A percentile compares a stretch with the other conserved stretches of the same genome.
Evolutionary conservation across 1,140 invertebrate genomes (phyloP).

Genomic region (Drosophila equinoxialis): DNA sequence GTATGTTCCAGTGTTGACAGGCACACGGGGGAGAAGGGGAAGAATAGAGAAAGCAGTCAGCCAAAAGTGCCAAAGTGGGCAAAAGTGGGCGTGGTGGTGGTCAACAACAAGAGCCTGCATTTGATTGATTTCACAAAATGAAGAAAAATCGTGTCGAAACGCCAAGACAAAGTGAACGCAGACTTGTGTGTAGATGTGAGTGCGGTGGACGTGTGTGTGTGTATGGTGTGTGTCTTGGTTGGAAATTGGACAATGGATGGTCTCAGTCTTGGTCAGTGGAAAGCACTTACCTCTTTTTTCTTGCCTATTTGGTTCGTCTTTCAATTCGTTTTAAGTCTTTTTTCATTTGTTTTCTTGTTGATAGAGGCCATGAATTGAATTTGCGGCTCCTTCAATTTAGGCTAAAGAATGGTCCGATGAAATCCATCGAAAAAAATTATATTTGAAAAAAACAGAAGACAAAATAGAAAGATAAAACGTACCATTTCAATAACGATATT

Average conservation of each 20-base stretch:
- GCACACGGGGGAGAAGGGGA: constrained; percentile 5
- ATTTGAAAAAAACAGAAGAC: neutral
- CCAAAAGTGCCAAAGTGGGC: constrained; percentile 19
- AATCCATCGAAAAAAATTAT: constrained; percentile 23
- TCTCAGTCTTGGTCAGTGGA: constrained; percentile 38
- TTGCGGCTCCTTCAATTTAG: constrained; percentile 41
- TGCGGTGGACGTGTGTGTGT: neutral
- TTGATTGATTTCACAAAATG: constrained; percentile 79
- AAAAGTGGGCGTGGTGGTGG: constrained; percentile 32
- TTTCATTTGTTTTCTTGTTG: neutral
- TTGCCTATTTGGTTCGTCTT: constrained; percentile 22
- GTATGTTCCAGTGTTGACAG: constrained; percentile 41
- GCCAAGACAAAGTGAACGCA: constrained; percentile 75
- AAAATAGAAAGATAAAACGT: neutral
- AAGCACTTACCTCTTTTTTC: constrained; percentile 65
- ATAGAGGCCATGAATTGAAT: constrained; percentile 50
- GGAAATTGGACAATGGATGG: constrained; percentile 70
- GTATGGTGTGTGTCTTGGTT: constrained; percentile 31
- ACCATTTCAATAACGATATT: constrained; percentile 9
- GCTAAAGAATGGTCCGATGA: constrained; percentile 19
- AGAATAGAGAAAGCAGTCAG: constrained; percentile 10
- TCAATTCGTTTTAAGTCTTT: constrained; percentile 41
- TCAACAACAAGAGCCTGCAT: constrained; percentile 61
- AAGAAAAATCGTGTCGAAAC: constrained; percentile 80
- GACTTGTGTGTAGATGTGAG: constrained; percentile 9